phyloP scores from a whole-genome alignment of 2,888 invertebrate species.

The Scaptodrosophila latifasciaeformis region DNA sequence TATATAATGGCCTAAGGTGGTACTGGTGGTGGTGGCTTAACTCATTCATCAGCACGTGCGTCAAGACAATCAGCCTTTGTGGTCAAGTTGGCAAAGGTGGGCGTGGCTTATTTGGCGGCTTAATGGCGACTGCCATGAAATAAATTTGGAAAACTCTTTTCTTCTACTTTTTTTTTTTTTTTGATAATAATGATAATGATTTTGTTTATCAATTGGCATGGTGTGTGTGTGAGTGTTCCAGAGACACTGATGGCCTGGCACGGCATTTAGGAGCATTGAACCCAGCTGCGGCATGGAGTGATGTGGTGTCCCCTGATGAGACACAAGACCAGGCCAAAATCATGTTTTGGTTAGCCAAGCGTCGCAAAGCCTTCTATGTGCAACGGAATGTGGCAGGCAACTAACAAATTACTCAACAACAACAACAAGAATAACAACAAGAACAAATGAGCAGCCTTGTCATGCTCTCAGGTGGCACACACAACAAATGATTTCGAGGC shows the following conservation, averaged over 20 bases:
- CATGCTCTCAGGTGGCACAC: slow-evolving; percentile 38
- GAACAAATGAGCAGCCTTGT: slow-evolving; percentile 2
- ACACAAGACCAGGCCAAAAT: too few species aligned
- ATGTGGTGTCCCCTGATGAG: too few species aligned
- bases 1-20: slow-evolving; percentile 21
- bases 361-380: slow-evolving; percentile 48
- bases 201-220: slow-evolving; percentile 48
- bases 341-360: slow-evolving; percentile 61
- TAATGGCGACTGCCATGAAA: slow-evolving; percentile 49
- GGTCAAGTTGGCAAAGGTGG: slow-evolving; percentile 24
- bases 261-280: slow-evolving; percentile 49
- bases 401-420: slow-evolving; percentile 57
- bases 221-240: too few species aligned
- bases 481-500: slow-evolving; percentile 39
- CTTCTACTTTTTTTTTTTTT: too few species aligned
- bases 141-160: too few species aligned
- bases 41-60: slow-evolving; percentile 32
- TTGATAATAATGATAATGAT: slow-evolving; percentile 33
- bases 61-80: not conserved
- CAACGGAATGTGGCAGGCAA: slow-evolving; percentile 66
- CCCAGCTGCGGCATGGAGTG: too few species aligned
- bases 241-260: too few species aligned
- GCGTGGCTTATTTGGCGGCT: slow-evolving; percentile 1
- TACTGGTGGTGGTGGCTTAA: too few species aligned
- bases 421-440: slow-evolving; percentile 10